Evolutionary conservation across 2,113 vertebrate species (phyloP), one percentile per base, ranked within the genome.

Genomic region (Girardinichthys multiradiatus): DNA sequence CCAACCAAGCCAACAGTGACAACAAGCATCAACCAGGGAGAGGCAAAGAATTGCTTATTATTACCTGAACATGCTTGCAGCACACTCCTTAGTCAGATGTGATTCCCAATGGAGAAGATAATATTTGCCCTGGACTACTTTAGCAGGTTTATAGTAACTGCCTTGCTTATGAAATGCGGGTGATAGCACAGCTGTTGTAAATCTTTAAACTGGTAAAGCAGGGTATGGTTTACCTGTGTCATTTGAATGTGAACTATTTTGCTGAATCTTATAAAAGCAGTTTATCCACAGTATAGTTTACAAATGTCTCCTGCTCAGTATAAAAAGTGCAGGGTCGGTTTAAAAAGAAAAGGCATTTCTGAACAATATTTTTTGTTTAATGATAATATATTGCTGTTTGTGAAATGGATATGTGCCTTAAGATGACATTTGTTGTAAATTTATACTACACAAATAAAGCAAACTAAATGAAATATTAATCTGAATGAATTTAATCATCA

Each of bases 171-270:
- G 68, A 57, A 10, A 63, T 33, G 28, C 58, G 70, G 26, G 31
- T 64, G 67, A 66, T 62, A 57, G 33, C 17, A 68, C 64, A 51
- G 64, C 29, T 54, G 15, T 60, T 67, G 12, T 79, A 29, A 59
- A 72, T 11, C 51, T 48, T 26, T n/a, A 4, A 58, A 57, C 61
- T 77, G 75, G 74, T 63, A 21, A 82, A 75, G 86, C 84, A 89
- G 86, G 76, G 80, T 89, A 85, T 61, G 60, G 33, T 70, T 14
- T 71, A 57, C 29, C 27, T 51, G 27, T 30, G 21, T 24, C 51
- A 19, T 51, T 4, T n/a, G 19, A 67, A 67, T 67, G 64, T 67
- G 45, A 67, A 31, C 17, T 21, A 1, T 51, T 51, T 31, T 14
- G 11, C 4, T 48, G 4, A 42, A 13, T 4, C 8, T 10, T 61